Conservation (phyloP, 2,113 vertebrate genomes). For the Hystrix brachyura region DNA sequence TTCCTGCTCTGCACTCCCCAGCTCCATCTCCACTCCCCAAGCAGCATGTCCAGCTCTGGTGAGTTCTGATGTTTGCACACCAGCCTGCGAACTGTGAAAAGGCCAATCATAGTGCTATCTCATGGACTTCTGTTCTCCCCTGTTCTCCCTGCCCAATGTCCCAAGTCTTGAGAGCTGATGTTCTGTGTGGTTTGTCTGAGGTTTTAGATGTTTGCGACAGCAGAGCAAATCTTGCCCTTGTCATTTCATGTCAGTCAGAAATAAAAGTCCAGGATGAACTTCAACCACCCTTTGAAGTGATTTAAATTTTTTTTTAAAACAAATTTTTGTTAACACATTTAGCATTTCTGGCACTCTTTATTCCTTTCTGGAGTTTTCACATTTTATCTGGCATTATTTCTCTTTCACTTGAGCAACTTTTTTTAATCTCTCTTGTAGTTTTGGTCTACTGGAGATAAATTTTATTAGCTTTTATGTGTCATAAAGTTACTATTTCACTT, state of each 20-base stretch:
- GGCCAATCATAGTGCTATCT: too few relatives aligned
- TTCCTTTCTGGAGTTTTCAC: too few relatives aligned
- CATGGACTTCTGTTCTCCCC: fast-evolving
- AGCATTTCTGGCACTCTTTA: background rate
- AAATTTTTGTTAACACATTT: background rate
- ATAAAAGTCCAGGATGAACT: background rate
- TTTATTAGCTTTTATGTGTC: background rate
- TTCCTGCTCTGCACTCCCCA: background rate
- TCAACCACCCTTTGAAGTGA: background rate
- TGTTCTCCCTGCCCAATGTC: too few relatives aligned
- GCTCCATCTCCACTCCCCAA: too few relatives aligned
- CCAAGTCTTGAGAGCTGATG: background rate
- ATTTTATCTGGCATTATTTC: background rate
- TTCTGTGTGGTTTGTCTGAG: background rate
- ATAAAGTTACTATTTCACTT: background rate
- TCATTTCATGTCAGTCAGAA: background rate
- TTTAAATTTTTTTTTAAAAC: background rate
- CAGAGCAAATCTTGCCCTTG: background rate
- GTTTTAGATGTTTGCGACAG: too few relatives aligned
- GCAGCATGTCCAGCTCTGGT: too few relatives aligned
- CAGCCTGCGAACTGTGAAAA: too few relatives aligned
- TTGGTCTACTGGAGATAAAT: background rate
- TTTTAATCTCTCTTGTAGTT: background rate
- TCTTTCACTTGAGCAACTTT: background rate
- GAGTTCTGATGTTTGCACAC: too few relatives aligned